Conservation (phyloP, 2,797 vertebrate genomes). For the Toxotes lorentzi region DNA sequence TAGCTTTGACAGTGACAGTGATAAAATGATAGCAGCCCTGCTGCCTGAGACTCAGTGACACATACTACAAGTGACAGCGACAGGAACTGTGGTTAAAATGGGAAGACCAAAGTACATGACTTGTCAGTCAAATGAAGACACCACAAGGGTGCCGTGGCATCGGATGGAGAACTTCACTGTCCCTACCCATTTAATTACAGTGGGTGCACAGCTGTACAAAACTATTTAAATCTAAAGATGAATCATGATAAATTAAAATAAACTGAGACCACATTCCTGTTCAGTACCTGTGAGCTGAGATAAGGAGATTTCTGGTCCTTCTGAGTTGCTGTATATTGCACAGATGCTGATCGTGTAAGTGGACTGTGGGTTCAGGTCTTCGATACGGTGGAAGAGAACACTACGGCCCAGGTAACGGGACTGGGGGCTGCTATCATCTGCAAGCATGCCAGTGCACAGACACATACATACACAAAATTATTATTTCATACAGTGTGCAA, state of each 20-base stretch:
- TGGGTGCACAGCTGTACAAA: constrained; percentile 46
- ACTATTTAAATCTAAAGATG: constrained; percentile 45
- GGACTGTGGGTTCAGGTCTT: constrained; percentile 82
- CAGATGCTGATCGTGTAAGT: constrained; percentile 84
- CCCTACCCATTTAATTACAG: constrained; percentile 69
- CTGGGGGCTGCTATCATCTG: constrained; percentile 77
- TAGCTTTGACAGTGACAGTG: constrained; percentile 48
- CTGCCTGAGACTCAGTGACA: constrained; percentile 57
- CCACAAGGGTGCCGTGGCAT: constrained; percentile 43
- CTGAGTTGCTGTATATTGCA: constrained; percentile 86
- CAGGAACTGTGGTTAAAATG: constrained; percentile 71
- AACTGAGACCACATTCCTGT: not conserved
- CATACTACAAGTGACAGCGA: constrained; percentile 54
- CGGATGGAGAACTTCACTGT: constrained; percentile 44
- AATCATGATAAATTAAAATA: constrained; percentile 34
- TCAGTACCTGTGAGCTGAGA: constrained; percentile 88
- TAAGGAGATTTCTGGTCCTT: constrained; percentile 89
- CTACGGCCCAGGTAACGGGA: constrained; percentile 84
- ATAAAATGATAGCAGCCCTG: constrained; percentile 60
- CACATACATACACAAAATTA: not conserved
- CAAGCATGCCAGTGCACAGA: constrained; percentile 13
- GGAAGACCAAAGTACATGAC: constrained; percentile 76
- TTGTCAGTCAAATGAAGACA: constrained; percentile 71
- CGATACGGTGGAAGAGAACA: constrained; percentile 80
- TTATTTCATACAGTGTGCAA: not conserved